Conservation (phyloP, 2,113 vertebrate genomes). For the Monopterus albus region DNA sequence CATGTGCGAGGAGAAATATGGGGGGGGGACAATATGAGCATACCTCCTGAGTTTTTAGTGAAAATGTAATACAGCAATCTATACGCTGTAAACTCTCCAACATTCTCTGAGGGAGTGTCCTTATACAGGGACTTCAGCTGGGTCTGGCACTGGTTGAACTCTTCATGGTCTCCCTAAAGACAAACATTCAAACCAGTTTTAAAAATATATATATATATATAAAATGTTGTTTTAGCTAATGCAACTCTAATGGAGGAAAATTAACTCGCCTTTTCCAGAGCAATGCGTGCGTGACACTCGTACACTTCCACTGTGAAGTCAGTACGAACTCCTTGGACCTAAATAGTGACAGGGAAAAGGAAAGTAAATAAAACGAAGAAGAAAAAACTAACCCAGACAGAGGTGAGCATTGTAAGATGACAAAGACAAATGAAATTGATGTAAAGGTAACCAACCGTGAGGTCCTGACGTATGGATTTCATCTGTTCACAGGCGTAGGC, state of each 20-base stretch:
- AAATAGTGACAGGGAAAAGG: neutral
- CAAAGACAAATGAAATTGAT: neutral
- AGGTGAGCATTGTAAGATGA: neutral
- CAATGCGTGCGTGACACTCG: conserved; percentile 92
- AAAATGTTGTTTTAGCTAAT: too few species aligned
- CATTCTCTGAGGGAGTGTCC: conserved; percentile 87
- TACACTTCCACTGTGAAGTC: conserved; percentile 95
- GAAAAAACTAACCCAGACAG: neutral
- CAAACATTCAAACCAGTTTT: neutral
- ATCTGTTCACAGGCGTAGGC: conserved; percentile 93
- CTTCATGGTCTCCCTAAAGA: conserved; percentile 90
- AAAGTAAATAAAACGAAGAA: neutral
- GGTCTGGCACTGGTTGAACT: conserved; percentile 95
- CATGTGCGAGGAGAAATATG: too few species aligned
- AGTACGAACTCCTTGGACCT: conserved; percentile 89
- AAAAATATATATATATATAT: neutral
- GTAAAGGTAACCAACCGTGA: conserved; percentile 82
- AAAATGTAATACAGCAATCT: conserved; percentile 93
- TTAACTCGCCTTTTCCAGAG: conserved; percentile 88
- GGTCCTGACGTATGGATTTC: conserved; percentile 93
- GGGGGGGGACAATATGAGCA: conserved; percentile 24
- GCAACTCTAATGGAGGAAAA: neutral
- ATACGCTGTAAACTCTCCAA: conserved; percentile 93
- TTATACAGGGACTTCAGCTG: conserved; percentile 92
- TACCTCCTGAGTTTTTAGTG: conserved; percentile 92